Evolutionary conservation across 53 echinoderm and acorn worm genomes (phyloP).

Genomic region (Antedon mediterranea): DNA sequence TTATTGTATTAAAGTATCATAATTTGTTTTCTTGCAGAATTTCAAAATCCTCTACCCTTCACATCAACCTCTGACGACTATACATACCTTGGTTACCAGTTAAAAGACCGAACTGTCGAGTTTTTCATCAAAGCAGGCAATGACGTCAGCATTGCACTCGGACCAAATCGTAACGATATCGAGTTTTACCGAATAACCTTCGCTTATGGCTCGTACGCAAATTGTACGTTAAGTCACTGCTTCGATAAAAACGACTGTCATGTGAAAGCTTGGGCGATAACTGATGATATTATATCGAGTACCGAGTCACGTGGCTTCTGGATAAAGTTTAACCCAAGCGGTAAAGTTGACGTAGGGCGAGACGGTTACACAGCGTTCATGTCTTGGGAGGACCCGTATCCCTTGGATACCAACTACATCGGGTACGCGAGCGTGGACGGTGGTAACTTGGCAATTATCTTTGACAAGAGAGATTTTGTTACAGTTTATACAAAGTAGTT

Average conservation of each 20-base stretch:
- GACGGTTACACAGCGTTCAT: background rate
- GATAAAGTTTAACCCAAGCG: background rate
- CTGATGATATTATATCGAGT: background rate
- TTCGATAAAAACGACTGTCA: background rate
- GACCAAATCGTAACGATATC: conserved; percentile 3
- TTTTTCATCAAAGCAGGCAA: conserved; percentile 8
- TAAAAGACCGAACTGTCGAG: background rate
- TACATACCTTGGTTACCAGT: background rate
- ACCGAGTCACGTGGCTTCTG: background rate
- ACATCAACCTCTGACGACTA: background rate
- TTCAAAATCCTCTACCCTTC: background rate
- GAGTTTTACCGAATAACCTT: conserved; percentile 14
- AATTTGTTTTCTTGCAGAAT: background rate
- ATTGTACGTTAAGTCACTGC: conserved; percentile 6
- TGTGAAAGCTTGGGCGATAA: background rate
- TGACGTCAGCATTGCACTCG: conserved; percentile 13
- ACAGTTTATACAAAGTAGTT: too few relatives aligned
- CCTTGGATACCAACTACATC: background rate
- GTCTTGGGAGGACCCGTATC: background rate
- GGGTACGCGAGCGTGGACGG: background rate
- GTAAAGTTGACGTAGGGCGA: background rate
- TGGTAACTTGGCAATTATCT: background rate
- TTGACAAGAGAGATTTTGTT: background rate
- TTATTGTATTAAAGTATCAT: too few relatives aligned
- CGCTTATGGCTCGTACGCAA: conserved; percentile 4